phyloP scores from a whole-genome alignment of 2,113 vertebrate species.

The Regulus satrapa region DNA sequence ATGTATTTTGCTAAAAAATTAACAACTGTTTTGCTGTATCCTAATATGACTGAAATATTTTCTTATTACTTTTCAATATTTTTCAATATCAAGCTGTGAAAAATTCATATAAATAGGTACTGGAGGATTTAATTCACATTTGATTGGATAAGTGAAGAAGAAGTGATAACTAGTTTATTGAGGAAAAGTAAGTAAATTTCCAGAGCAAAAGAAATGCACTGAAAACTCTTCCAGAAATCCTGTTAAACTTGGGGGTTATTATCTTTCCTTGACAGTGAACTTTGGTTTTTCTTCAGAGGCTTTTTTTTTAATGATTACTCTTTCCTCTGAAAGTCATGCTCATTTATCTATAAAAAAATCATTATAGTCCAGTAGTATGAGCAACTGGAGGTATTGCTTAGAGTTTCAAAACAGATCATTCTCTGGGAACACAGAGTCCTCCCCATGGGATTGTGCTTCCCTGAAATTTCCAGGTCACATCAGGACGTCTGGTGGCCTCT shows the following conservation, averaged over 20 bases:
- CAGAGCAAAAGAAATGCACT: background rate
- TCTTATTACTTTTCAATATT: background rate
- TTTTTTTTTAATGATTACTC: slow-evolving; percentile 69
- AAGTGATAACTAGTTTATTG: background rate
- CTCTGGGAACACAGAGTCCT: background rate
- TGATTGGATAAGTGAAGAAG: background rate
- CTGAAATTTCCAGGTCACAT: background rate
- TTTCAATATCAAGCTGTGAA: background rate
- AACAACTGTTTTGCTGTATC: background rate
- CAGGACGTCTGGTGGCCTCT: fast-evolving
- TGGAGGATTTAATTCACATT: background rate
- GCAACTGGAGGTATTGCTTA: background rate
- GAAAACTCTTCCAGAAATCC: background rate
- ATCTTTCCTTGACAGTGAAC: slow-evolving; percentile 6
- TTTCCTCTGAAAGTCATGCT: background rate
- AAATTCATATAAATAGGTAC: background rate
- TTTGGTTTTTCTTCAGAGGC: slow-evolving; percentile 21
- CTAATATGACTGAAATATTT: background rate
- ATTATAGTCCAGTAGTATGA: background rate
- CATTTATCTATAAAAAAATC: background rate
- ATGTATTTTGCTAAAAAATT: background rate
- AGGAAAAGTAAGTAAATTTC: background rate
- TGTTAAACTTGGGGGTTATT: background rate
- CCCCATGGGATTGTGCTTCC: fast-evolving
- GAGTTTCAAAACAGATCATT: background rate